phyloP scores from a whole-genome alignment of 2,888 invertebrate genomes.

The Ophion ellenae region DNA sequence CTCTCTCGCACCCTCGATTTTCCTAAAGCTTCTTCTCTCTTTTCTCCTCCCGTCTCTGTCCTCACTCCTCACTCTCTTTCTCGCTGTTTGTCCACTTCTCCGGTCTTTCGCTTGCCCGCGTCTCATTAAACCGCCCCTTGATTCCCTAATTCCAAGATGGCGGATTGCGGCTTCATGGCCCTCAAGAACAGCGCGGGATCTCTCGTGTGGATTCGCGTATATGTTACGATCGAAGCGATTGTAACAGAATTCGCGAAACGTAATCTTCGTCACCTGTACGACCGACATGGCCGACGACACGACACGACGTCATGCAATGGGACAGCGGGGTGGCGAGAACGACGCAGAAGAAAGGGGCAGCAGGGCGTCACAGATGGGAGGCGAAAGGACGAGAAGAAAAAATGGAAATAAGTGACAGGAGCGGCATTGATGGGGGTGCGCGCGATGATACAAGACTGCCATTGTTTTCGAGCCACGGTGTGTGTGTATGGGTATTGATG shows the following conservation, averaged over 20 bases:
- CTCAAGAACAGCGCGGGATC: conserved; percentile 61
- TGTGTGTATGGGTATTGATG: conserved; percentile 54
- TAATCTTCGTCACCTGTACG: neutral
- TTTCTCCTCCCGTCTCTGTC: conserved; percentile 15
- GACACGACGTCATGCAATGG: neutral
- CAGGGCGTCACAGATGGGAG: neutral
- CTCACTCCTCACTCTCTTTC: neutral
- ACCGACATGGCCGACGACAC: neutral
- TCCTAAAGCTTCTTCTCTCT: neutral
- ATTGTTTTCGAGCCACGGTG: conserved; percentile 39
- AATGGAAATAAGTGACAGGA: conserved; percentile 15
- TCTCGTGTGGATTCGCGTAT: conserved; percentile 1
- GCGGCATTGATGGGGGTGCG: neutral
- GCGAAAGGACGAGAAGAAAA: neutral
- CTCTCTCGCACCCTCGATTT: neutral
- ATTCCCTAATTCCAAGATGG: conserved; percentile 83
- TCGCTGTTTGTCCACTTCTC: conserved; percentile 21
- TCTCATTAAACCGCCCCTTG: conserved; percentile 82
- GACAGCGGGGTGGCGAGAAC: neutral
- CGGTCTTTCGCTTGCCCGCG: conserved; percentile 21
- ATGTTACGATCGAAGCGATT: neutral
- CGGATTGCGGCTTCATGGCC: conserved; percentile 78
- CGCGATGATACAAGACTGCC: conserved; percentile 31
- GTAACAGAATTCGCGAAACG: too few species aligned
- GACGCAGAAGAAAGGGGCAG: neutral